phyloP scores from a whole-genome alignment of 2,797 vertebrate genomes.

The Streptopelia turtur region DNA sequence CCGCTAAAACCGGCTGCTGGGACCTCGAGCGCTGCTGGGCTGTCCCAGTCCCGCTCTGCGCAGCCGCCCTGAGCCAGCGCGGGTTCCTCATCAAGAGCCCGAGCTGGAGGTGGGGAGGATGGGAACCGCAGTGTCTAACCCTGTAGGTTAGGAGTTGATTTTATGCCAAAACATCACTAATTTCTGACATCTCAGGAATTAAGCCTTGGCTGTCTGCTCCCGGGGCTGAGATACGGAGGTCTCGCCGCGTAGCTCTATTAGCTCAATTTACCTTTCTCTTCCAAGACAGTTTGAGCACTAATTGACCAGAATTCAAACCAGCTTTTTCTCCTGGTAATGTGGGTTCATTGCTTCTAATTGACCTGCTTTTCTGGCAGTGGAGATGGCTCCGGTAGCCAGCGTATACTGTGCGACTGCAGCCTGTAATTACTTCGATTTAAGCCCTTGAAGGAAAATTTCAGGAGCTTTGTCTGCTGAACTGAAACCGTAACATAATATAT shows the following conservation, averaged over 20 bases:
- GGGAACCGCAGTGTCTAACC: neutral
- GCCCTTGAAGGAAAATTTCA: slow-evolving; percentile 32
- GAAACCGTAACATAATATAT: neutral
- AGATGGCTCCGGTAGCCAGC: slow-evolving; percentile 31
- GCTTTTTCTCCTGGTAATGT: slow-evolving; percentile 21
- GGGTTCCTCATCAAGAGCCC: neutral
- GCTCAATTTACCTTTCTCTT: slow-evolving; percentile 41
- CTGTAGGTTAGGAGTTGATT: neutral
- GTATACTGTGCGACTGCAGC: neutral
- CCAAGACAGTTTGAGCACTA: slow-evolving; percentile 28
- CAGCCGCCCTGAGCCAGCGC: neutral
- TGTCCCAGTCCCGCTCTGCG: neutral
- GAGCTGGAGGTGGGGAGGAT: neutral
- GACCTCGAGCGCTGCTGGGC: neutral
- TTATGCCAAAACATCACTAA: slow-evolving; percentile 12
- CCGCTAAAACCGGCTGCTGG: neutral
- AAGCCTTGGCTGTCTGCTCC: neutral
- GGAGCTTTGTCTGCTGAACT: neutral
- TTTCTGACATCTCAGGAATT: neutral
- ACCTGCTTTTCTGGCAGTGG: slow-evolving; percentile 51
- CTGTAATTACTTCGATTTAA: slow-evolving; percentile 24
- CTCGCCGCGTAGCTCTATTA: neutral
- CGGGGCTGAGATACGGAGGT: neutral
- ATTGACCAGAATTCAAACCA: slow-evolving; percentile 51
- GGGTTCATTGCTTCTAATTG: slow-evolving; percentile 50